Base-by-base conservation (phyloP, 2,797 vertebrate species). In the Erpetoichthys calabaricus region DNA sequence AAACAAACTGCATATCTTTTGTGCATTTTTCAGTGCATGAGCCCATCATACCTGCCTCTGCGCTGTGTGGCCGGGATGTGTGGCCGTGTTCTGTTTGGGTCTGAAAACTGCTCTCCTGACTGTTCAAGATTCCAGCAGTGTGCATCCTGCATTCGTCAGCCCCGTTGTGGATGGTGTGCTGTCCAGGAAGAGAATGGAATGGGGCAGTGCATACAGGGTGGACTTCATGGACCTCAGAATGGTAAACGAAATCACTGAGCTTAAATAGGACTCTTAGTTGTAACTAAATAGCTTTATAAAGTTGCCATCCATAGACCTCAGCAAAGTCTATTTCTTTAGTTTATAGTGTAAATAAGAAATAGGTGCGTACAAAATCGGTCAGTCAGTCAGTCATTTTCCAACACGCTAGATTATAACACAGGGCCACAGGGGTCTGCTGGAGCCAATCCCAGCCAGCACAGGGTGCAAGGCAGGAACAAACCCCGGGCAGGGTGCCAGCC, bases 101-200 rank as follows among this genome's bases (percentile, higher is more conserved):
- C 86, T 0, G 89, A 91, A 71, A 91, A 86, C 65, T 96, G 92
- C 69, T 84, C 87, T 46, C 85, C 89, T 3, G 84, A 88, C 64
- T 96, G 92, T 70, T 83, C 84, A 43, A 84, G 82, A 66, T 84
- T 90, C 45, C 85, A 77, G 52, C 92, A 94, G 75, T 96, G 92
- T 55, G 84, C 91, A 64, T 83, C 85, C 63, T 96, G 92, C 72
- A 87, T 94, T 56, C 81, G 79, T 58, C 81, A 88, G 58, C 91
- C 91, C 51, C 90, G 91, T 71, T 94, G 92, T 6, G 91, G 92
- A 56, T 96, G 92, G 92, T 96, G 92, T 62, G 85, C 89, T 45
- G 59, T 71, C 50, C 72, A 64, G 0, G 85, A 78, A 4, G 88
- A 83, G 61, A 92, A 96, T 3, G 92, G 92, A 1, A 85, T 80